These are phyloP conservation scores for Pterobdella sp. DNA, from an alignment of 2,888 invertebrate species.

Conservation along the genomic window DNA sequence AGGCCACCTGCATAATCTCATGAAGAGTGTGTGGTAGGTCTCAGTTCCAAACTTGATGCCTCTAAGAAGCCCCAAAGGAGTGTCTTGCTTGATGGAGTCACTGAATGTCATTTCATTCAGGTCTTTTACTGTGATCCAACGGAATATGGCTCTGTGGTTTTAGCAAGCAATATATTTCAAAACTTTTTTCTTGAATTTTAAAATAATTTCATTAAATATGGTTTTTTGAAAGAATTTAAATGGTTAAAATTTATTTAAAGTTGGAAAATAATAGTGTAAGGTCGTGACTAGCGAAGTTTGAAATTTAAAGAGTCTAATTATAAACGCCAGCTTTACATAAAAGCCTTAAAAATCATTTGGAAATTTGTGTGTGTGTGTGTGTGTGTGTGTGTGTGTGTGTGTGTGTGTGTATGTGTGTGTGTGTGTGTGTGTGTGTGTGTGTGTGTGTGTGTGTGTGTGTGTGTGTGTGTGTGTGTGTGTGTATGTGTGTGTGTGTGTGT, in stretches of 20 bases:
- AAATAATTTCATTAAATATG: not conserved
- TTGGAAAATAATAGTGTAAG: not conserved
- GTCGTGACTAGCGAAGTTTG: not conserved
- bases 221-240: not conserved
- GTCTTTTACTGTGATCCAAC: slow-evolving; percentile 52
- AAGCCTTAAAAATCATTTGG: not conserved
- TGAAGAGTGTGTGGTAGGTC: slow-evolving; percentile 52
- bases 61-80: slow-evolving; percentile 49
- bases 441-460: no score
- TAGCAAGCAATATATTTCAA: slow-evolving; percentile 13
- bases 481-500: no score
- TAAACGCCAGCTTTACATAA: not conserved
- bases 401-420: no score
- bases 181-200: not conserved
- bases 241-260: not conserved
- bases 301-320: not conserved
- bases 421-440: no score
- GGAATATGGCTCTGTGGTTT: slow-evolving; percentile 48
- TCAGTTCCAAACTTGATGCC: slow-evolving; percentile 53
- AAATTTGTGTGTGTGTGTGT: not conserved
- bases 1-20: slow-evolving; percentile 50
- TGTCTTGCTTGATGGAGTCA: slow-evolving; percentile 51
- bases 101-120: slow-evolving; percentile 54
- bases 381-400: no score
- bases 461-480: no score